A percentile compares a stretch with the other conserved stretches of the same genome.
phyloP scores from a whole-genome alignment of 2,797 vertebrate genomes.

The Nasua narica region DNA sequence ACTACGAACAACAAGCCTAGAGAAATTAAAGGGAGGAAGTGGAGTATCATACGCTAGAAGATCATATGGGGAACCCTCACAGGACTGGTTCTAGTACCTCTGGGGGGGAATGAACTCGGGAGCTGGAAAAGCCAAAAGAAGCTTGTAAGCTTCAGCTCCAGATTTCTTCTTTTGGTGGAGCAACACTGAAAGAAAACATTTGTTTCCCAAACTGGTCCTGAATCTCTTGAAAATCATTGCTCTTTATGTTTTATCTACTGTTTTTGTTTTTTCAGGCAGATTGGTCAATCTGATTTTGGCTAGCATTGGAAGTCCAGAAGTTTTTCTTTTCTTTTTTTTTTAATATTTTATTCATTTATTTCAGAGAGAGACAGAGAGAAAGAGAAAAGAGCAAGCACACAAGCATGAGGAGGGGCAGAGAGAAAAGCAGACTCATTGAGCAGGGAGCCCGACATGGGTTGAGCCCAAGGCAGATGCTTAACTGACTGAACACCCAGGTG shows the following conservation, averaged over 20 bases:
- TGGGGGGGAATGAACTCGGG: neutral
- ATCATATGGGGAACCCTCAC: neutral
- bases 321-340: too few species aligned
- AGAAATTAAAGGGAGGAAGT: neutral
- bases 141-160: neutral
- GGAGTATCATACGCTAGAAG: neutral
- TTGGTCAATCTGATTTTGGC: neutral
- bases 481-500: neutral
- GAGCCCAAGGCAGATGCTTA: neutral
- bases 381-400: neutral
- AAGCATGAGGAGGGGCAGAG: neutral
- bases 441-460: neutral
- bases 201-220: neutral
- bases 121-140: neutral
- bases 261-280: neutral
- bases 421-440: neutral
- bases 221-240: neutral
- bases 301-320: neutral
- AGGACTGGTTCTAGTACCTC: neutral
- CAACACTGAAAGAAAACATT: neutral
- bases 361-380: neutral
- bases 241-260: neutral
- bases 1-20: neutral
- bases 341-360: neutral
- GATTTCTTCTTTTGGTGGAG: neutral